phyloP scores from a whole-genome alignment of 2,797 vertebrate species.

The Oreonectes daqikongensis region DNA sequence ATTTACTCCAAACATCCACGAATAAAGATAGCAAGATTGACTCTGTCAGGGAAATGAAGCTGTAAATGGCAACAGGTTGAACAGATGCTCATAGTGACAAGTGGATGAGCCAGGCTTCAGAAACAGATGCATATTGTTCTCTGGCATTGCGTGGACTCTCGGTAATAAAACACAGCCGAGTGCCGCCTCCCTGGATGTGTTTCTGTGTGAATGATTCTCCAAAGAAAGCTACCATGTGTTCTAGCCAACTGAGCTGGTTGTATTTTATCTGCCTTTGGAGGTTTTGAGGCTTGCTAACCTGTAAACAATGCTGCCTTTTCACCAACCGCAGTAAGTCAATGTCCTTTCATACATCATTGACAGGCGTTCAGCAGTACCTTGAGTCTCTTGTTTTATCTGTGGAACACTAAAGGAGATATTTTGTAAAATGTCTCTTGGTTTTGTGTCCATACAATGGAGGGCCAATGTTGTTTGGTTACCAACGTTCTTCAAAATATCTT shows the following conservation, averaged over 20 bases:
- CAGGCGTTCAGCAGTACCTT: not conserved
- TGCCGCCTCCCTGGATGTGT: conserved; percentile 37
- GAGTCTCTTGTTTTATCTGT: not conserved
- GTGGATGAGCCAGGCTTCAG: conserved; percentile 53
- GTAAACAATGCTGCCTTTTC: not conserved
- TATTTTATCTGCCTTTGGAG: not conserved
- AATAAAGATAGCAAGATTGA: conserved; percentile 25
- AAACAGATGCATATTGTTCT: conserved; percentile 64
- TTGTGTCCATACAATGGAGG: no score
- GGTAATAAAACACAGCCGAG: conserved; percentile 62
- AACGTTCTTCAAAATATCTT: no score
- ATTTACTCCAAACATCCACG: not conserved
- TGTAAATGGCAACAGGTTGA: conserved; percentile 1
- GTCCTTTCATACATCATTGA: not conserved
- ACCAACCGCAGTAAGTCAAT: not conserved
- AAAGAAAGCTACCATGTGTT: conserved; percentile 14
- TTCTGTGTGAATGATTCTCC: conserved; percentile 16
- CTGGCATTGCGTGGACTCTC: conserved; percentile 10
- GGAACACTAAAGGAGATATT: no score
- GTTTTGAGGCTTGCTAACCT: conserved; percentile 6
- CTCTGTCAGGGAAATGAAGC: conserved; percentile 35
- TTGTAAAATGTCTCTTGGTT: no score
- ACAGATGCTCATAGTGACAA: conserved; percentile 23
- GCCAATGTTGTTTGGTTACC: no score
- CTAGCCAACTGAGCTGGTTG: conserved; percentile 1